Evolutionary conservation across 1,140 invertebrate species (phyloP), one percentile per base, ranked within the genome.

Genomic region (Heliconius congener): DNA sequence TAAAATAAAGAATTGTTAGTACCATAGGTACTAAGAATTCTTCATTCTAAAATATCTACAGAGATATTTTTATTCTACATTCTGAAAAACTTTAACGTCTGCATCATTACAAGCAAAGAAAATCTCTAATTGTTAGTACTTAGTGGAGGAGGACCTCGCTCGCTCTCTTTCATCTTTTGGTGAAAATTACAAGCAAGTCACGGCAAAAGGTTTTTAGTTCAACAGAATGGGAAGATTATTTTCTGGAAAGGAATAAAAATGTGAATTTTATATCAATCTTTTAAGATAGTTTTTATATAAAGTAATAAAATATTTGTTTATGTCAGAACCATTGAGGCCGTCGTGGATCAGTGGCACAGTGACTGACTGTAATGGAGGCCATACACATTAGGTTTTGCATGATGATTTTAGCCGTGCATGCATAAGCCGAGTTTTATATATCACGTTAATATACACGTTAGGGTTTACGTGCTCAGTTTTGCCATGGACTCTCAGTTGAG

Each of bases 121-220:
- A 66, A 30, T 66, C 60, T 66, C 60, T 66, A 66, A 66, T 66
- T 66, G 60, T 66, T 66, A 66, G 60, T 66, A 66, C 60, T 66
- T 30, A 66, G 60, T 16, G 60, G 23, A 30, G n/a, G 60, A 66
- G 27, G 60, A 66, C 60, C 60, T 57, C 55, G 55, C 60, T 57
- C 55, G 55, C 55, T 57, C 55, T 66, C 60, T 66, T 66, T 66
- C 60, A 66, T 66, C 11, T 66, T 66, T 66, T 16, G 60, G 60
- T 66, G 60, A 2, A 66, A 66, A 66, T 66, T 66, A 66, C 60
- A 66, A 30, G 27, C 27, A 66, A 66, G 60, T 66, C 60, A 66
- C 9, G 23, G 60, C 60, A 66, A 66, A 66, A 16, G 27, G 11
- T 66, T 66, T 66, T 66, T 66, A 66, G 60, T 66, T 66, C 27